Percentiles rank a stretch among this genome's conserved stretches.
Conservation (phyloP, 2,888 invertebrate species). For the Encarsia formosa region DNA sequence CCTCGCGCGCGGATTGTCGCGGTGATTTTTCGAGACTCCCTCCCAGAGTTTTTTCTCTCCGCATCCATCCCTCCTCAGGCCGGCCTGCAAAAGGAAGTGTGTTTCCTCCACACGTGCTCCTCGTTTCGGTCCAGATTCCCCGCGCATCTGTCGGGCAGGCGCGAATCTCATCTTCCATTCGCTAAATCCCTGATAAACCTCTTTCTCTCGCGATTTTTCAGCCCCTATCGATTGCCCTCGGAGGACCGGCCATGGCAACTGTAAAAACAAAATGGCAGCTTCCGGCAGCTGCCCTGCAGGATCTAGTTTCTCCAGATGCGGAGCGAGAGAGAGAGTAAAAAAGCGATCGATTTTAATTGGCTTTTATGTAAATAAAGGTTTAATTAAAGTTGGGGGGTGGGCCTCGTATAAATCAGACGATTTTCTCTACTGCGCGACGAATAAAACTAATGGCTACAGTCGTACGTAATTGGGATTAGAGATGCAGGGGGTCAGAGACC, state of each 20-base stretch:
- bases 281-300: conserved; percentile 51
- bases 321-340: conserved; percentile 2
- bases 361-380: background rate
- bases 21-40: no score
- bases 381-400: no score
- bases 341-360: conserved; percentile 40
- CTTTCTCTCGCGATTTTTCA: no score
- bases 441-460: conserved; percentile 50
- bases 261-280: conserved; percentile 52
- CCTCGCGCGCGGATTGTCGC: no score
- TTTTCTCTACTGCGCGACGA: no score
- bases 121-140: conserved; percentile 40
- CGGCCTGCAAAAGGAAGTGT: conserved; percentile 45
- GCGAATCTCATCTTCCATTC: no score
- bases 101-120: conserved; percentile 49
- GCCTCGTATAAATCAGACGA: no score
- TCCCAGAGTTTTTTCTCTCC: background rate
- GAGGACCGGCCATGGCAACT: conserved; percentile 49
- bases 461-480: conserved; percentile 50
- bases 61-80: background rate
- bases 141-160: no score
- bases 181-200: no score
- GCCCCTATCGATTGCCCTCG: background rate
- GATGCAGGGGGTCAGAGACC: conserved; percentile 28
- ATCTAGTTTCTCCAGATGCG: conserved; percentile 45